A percentile compares a stretch with the other conserved stretches of the same genome.
Evolutionary conservation across 2,888 invertebrate genomes (phyloP).

Genomic region (Zonitis immaculata): DNA sequence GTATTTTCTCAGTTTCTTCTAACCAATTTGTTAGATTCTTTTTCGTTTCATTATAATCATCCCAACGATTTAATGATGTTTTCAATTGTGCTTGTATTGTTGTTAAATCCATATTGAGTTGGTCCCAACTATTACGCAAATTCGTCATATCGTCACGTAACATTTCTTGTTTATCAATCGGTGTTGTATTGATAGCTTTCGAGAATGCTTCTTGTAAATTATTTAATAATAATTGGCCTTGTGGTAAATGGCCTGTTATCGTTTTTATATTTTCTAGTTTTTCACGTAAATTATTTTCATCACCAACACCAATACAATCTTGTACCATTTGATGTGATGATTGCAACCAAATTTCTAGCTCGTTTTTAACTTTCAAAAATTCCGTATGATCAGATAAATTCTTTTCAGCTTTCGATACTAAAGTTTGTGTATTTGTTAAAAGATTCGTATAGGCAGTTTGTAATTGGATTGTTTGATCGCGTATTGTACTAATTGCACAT

Average conservation of each 20-base stretch:
- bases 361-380: conserved; percentile 79
- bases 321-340: conserved; percentile 76
- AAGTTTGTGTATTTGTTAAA: conserved; percentile 71
- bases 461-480: conserved; percentile 79
- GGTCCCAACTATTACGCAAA: conserved; percentile 83
- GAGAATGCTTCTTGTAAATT: conserved; percentile 79
- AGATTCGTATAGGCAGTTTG: conserved; percentile 78
- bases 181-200: conserved; percentile 76
- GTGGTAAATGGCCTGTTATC: conserved; percentile 67
- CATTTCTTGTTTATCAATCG: conserved; percentile 74
- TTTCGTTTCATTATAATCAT: conserved; percentile 77
- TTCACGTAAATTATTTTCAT: conserved; percentile 69
- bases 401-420: conserved; percentile 83
- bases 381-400: conserved; percentile 88
- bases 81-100: conserved; percentile 82
- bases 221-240: conserved; percentile 81
- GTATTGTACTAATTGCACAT: conserved; percentile 77
- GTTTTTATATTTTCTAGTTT: conserved; percentile 73
- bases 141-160: conserved; percentile 71
- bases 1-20: conserved; percentile 62
- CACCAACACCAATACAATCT: conserved; percentile 77
- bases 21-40: conserved; percentile 76
- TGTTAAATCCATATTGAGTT: conserved; percentile 80
- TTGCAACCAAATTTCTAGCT: conserved; percentile 78
- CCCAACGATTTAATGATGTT: conserved; percentile 78